Percentiles rank a stretch among this genome's conserved stretches.
These are phyloP conservation scores for Ptilonorhynchus violaceus DNA, from an alignment of 2,113 vertebrate genomes.

Conservation along the genomic window DNA sequence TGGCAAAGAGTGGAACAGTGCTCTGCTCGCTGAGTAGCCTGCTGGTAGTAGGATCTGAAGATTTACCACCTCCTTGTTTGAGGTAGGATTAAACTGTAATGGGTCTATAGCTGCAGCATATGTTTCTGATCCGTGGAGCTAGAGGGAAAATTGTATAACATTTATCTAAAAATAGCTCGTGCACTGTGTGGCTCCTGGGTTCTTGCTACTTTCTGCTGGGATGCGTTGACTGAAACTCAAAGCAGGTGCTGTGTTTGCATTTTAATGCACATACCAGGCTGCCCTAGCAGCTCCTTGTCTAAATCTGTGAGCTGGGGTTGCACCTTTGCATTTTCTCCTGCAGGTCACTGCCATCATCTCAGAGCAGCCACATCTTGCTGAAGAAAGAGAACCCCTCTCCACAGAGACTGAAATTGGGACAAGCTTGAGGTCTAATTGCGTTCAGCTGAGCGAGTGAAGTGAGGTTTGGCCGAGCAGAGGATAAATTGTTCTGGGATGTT, in stretches of 20 bases:
- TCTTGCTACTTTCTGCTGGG: not conserved
- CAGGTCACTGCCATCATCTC: not conserved
- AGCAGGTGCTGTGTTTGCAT: not conserved
- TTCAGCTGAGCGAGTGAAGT: constrained; percentile 7
- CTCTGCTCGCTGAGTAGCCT: not conserved
- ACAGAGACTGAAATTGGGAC: not conserved
- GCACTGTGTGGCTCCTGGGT: not conserved
- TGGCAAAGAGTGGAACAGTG: not conserved
- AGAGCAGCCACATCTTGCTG: not conserved
- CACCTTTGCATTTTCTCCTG: not conserved
- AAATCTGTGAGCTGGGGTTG: not conserved
- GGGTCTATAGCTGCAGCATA: not conserved
- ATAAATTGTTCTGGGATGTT: constrained; percentile 10
- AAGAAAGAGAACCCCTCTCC: not conserved
- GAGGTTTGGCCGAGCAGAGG: not conserved
- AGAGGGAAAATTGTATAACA: not conserved
- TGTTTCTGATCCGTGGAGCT: constrained; percentile 27
- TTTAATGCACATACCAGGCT: not conserved
- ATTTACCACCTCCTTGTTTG: not conserved
- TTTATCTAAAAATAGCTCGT: not conserved
- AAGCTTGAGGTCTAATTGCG: not conserved
- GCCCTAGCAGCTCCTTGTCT: not conserved
- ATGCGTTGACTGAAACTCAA: not conserved
- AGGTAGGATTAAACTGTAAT: not conserved
- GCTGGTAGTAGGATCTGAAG: not conserved